Evolutionary conservation across 1,140 invertebrate genomes (phyloP).

Genomic region (Acromyrmex echinatior): DNA sequence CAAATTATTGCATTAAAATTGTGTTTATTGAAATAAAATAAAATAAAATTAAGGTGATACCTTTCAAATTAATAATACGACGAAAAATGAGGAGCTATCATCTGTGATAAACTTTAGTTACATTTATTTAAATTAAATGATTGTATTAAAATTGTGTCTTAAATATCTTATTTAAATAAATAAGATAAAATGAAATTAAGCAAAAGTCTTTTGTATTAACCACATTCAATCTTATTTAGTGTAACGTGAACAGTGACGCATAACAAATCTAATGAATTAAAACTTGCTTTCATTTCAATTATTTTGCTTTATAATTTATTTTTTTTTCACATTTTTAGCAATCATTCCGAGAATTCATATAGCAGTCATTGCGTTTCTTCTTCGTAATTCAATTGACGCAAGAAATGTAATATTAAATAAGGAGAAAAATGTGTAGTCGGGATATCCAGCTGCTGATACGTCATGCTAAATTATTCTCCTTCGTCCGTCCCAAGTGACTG

Average conservation of each 20-base stretch:
- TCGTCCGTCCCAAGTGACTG: constrained; percentile 59
- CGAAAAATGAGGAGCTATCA: too few species aligned
- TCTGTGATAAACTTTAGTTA: too few species aligned
- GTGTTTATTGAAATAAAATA: background rate
- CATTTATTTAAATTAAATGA: background rate
- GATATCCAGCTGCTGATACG: constrained; percentile 58
- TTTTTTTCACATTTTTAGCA: background rate
- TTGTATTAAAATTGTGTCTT: background rate
- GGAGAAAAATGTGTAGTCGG: constrained; percentile 16
- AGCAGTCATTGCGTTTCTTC: constrained; percentile 1
- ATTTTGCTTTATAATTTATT: background rate
- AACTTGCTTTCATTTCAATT: background rate
- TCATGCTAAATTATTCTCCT: constrained; percentile 70
- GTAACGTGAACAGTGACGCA: too few species aligned
- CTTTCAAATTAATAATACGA: too few species aligned
- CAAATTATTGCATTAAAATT: background rate
- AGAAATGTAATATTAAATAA: constrained; percentile 3
- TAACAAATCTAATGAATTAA: background rate
- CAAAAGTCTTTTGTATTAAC: background rate
- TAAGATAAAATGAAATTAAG: background rate
- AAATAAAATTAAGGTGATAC: background rate
- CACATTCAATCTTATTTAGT: background rate
- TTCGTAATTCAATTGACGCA: constrained; percentile 24
- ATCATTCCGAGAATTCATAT: background rate
- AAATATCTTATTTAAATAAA: too few species aligned